Conservation (phyloP, 2,113 vertebrate genomes). For the Poecile atricapillus region DNA sequence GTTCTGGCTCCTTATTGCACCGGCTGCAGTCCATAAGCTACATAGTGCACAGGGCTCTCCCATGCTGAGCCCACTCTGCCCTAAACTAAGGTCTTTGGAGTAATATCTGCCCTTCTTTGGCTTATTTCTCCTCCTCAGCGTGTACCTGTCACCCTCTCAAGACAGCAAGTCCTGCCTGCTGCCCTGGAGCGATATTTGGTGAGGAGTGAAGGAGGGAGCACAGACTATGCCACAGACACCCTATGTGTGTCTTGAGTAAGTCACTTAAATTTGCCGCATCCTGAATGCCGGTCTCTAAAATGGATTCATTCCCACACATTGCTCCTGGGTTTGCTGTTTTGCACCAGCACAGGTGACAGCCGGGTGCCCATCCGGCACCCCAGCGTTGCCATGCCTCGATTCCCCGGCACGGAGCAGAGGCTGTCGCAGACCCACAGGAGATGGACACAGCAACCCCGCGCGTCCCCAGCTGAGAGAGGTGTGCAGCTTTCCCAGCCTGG, state of each 20-base stretch:
- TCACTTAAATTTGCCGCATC: neutral
- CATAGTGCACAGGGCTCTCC: fast-evolving
- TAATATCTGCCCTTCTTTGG: neutral
- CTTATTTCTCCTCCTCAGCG: neutral
- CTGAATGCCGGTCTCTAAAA: neutral
- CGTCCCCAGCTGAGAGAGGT: fast-evolving
- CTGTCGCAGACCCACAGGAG: neutral
- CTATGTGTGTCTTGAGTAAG: neutral
- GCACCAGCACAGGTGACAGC: neutral
- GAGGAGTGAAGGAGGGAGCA: neutral
- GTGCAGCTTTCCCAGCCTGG: neutral
- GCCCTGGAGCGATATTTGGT: neutral
- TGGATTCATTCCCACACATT: neutral
- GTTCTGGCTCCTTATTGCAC: neutral
- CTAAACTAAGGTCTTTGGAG: neutral
- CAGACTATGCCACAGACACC: neutral
- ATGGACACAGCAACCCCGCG: fast-evolving
- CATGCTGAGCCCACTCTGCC: neutral
- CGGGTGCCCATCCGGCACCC: neutral
- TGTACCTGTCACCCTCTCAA: neutral
- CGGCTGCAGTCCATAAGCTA: fast-evolving
- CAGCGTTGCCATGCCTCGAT: neutral
- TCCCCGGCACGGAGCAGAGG: fast-evolving
- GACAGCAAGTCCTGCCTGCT: neutral
- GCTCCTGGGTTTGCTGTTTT: neutral